Evolutionary conservation across 1,140 invertebrate species (phyloP), one percentile per base, ranked within the genome.

Genomic region (Cataglyphis hispanica): DNA sequence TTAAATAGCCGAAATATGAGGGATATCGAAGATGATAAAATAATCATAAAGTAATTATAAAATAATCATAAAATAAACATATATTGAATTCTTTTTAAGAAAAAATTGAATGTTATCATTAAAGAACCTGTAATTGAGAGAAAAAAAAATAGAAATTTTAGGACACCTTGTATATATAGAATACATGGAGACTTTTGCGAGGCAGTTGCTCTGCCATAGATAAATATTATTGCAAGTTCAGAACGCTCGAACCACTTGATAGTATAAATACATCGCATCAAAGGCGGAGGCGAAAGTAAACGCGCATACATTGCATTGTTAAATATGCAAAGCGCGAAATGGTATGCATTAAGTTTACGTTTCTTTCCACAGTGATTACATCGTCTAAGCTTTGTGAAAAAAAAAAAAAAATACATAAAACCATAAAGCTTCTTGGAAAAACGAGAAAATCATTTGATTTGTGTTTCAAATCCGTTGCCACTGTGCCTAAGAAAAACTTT

Each of bases 211-310:
- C 46, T 63, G 66, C 69, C 66, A 50, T 76, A 89, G 87, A 92
- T 91, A 92, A 92, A 92, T 92, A 91, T 92, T 92, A 93, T 91
- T 87, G 81, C 78, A 87, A 69, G 72, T 86, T 75, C 85, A 56
- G 84, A 89, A 81, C 86, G 90, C 89, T 90, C 77, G 83, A 92
- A 91, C 81, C 90, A 91, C 93, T 93, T 86, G 90, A 93, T 86
- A 84, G 81, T 92, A 92, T 92, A 94, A 93, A 93, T 93, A 93
- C 89, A 93, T 90, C 88, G 84, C 77, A 67, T 85, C 70, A 91
- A 86, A 91, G 90, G 80, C 60, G 87, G 87, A 88, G 87, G 88
- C 85, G 86, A 61, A 89, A 86, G 64, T 86, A 81, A 81, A 78
- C 85, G 69, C 56, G 75, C 61, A 64, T 67, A 34, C 60, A 31